Conservation (phyloP, 2,113 vertebrate genomes). For the Serinus canaria region DNA sequence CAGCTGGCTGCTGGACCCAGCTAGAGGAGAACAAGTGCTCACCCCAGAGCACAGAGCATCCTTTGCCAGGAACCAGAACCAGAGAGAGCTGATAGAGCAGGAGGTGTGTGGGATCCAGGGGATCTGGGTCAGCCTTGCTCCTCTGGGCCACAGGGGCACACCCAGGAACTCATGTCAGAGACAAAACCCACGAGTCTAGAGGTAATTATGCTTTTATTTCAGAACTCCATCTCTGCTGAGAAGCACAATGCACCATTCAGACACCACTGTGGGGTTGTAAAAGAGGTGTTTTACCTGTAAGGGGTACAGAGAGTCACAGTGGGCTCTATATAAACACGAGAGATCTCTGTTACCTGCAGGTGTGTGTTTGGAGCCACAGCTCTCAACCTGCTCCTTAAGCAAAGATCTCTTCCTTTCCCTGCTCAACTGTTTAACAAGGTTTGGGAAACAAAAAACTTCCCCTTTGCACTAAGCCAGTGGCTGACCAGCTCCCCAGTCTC, state of each 20-base stretch:
- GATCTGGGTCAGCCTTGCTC: neutral
- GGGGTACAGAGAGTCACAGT: neutral
- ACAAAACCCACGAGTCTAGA: neutral
- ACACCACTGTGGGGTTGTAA: neutral
- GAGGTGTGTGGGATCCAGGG: neutral
- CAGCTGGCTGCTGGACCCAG: neutral
- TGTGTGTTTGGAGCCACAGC: neutral
- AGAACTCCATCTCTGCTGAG: neutral
- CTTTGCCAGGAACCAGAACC: neutral
- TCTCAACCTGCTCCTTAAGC: neutral
- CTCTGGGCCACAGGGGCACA: neutral
- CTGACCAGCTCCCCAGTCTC: neutral
- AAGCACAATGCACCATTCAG: neutral
- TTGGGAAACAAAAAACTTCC: neutral
- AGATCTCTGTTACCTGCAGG: neutral
- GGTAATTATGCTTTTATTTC: neutral
- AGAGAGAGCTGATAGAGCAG: neutral
- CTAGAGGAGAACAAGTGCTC: neutral
- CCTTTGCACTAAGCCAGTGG: neutral
- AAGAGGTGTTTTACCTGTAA: neutral
- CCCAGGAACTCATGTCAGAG: neutral
- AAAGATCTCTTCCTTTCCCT: neutral
- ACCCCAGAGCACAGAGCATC: neutral
- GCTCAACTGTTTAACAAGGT: neutral
- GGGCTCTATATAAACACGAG: neutral